Conservation (phyloP, 1,140 invertebrate species). For the Dreissena polymorpha region DNA sequence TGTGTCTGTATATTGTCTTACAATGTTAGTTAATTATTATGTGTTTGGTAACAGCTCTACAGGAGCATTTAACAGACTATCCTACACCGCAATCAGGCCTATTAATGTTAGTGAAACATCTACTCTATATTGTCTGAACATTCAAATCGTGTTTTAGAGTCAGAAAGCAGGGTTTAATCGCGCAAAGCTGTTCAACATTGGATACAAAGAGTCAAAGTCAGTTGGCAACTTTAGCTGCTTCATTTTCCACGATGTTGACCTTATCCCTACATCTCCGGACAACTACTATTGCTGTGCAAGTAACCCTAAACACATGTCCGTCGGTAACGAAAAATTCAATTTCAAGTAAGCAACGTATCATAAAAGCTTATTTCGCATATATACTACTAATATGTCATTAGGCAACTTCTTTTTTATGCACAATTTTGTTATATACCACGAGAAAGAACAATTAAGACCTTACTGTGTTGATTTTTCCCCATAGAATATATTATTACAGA, state of each 20-base stretch:
- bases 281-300: slow-evolving; percentile 93
- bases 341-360: slow-evolving; percentile 26
- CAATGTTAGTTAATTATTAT: too few relatives aligned
- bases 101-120: too few relatives aligned
- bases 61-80: too few relatives aligned
- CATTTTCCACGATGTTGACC: slow-evolving; percentile 96
- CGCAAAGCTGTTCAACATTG: slow-evolving; percentile 96
- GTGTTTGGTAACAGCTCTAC: too few relatives aligned
- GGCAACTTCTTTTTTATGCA: background rate
- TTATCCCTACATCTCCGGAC: slow-evolving; percentile 93
- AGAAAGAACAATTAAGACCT: background rate
- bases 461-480: background rate
- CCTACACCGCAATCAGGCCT: too few relatives aligned
- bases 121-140: too few relatives aligned
- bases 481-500: too few relatives aligned
- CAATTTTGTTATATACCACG: background rate
- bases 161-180: slow-evolving; percentile 86
- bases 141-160: too few relatives aligned
- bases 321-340: slow-evolving; percentile 78
- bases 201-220: slow-evolving; percentile 91
- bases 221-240: slow-evolving; percentile 90
- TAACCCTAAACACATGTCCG: slow-evolving; percentile 86
- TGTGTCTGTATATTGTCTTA: too few relatives aligned
- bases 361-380: background rate
- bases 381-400: background rate